Evolutionary conservation across 1,140 invertebrate genomes (phyloP), one percentile per base, ranked within the genome.

Genomic region (Penaeus japonicus): DNA sequence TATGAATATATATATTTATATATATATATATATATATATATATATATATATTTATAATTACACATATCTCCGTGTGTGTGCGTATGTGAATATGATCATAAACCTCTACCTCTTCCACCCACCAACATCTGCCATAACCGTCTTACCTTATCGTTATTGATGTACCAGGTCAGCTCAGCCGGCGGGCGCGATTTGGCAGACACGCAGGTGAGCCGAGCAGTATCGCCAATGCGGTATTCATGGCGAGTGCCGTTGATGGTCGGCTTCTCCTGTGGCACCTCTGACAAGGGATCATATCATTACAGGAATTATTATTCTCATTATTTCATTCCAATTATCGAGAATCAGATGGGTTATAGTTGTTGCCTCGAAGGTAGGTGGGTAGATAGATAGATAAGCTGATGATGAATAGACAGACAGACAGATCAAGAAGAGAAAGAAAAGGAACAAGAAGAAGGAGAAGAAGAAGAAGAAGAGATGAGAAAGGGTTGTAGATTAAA

Each of bases 201-300:
- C 3, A 85, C 84, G 24, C 84, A 85, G 73, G 84, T 85, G 54
- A 85, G 84, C 27, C 73, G 73, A 12, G 84, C 73, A 1, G 54
- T 85, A 73, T 85, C 84, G 22, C 84, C 84, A n/a, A 85, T 85
- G 20, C 78, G 54, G 54, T 85, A 85, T 32, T 85, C 54, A 55
- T 85, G 73, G 24, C 78, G 53, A 10, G 70, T 78, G 0, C 84
- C 84, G 75, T 59, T 59, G n/a, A 85, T 85, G 3, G 70, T 75
- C 17, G 84, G 84, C 30, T 85, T 78, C n/a, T n/a, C 84, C 73
- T 85, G 53, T 27, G 84, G n/a, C n/a, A n/a, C n/a, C 30, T 85
- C 84, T 85, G 54, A 24, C 30, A 10, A 47, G 22, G 30, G n/a
- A n/a, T 22, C 24, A 35, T 20, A 54, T 17, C 35, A 39, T 32